Conservation (phyloP, 2,888 invertebrate species). For the Apodemia mormo region DNA sequence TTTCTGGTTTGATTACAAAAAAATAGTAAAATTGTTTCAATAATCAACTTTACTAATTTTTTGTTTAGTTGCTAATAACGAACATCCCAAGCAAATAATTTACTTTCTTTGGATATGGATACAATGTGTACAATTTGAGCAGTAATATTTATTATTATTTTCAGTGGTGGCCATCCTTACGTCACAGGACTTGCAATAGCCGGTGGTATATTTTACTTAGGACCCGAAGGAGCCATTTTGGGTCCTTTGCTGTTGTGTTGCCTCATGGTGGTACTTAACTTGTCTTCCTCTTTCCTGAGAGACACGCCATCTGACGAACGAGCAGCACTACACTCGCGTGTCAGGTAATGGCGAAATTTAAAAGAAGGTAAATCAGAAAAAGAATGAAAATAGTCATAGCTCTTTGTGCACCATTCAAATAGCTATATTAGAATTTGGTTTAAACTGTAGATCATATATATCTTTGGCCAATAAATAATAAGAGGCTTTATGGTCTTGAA, state of each 20-base stretch:
- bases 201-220: conserved; percentile 98
- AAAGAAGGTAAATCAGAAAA: not conserved
- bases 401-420: no score
- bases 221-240: conserved; percentile 97
- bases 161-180: conserved; percentile 96
- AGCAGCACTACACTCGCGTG: conserved; percentile 70
- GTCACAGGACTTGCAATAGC: conserved; percentile 98
- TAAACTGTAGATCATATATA: no score
- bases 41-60: no score
- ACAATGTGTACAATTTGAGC: no score
- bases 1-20: no score
- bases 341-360: conserved; percentile 60
- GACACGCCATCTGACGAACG: conserved; percentile 85
- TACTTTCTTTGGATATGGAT: no score
- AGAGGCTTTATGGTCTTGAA: no score
- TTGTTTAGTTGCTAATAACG: no score
- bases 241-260: conserved; percentile 97
- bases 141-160: conserved; percentile 32
- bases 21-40: no score
- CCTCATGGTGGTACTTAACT: conserved; percentile 94
- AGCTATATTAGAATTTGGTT: no score
- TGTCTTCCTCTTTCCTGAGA: conserved; percentile 86
- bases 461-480: no score
- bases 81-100: no score
- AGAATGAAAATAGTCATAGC: not conserved